These are phyloP conservation scores for Pogona vitticeps DNA, from an alignment of 2,113 vertebrate species.

Conservation along the genomic window DNA sequence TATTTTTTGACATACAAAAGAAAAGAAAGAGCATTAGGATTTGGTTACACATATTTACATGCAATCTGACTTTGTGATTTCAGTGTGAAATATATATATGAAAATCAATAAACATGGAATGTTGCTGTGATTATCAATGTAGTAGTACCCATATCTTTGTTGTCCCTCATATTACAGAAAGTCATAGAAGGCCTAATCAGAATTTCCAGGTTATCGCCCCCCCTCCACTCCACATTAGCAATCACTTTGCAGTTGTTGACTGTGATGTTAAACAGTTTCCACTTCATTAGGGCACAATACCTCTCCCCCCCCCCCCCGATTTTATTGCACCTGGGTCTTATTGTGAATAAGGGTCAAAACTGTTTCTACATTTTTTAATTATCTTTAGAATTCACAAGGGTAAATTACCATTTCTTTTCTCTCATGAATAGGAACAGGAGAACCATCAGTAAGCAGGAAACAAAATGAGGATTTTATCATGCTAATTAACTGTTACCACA, in stretches of 20 bases:
- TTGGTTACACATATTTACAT: not conserved
- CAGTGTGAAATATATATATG: not conserved
- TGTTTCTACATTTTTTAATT: constrained; percentile 34
- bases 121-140: constrained; percentile 27
- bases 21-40: not conserved
- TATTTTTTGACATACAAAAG: not conserved
- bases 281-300: constrained; percentile 24
- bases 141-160: not conserved
- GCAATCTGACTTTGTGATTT: not conserved
- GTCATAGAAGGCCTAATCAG: constrained; percentile 16
- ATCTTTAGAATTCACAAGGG: constrained; percentile 10
- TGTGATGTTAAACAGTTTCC: constrained; percentile 38
- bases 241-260: constrained; percentile 40
- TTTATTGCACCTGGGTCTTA: constrained; percentile 23
- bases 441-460: constrained; percentile 46
- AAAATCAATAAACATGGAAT: not conserved
- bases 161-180: constrained; percentile 28
- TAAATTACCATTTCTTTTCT: constrained; percentile 45
- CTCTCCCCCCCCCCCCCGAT: not conserved
- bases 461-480: constrained; percentile 30
- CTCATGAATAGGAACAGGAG: constrained; percentile 8
- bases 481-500: constrained; percentile 35
- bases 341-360: constrained; percentile 45
- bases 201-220: constrained; percentile 27
- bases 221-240: constrained; percentile 3